A percentile compares a stretch with the other conserved stretches of the same genome.
Evolutionary conservation across 2,113 vertebrate genomes (phyloP).

Genomic region (Motacilla tschutschensis): DNA sequence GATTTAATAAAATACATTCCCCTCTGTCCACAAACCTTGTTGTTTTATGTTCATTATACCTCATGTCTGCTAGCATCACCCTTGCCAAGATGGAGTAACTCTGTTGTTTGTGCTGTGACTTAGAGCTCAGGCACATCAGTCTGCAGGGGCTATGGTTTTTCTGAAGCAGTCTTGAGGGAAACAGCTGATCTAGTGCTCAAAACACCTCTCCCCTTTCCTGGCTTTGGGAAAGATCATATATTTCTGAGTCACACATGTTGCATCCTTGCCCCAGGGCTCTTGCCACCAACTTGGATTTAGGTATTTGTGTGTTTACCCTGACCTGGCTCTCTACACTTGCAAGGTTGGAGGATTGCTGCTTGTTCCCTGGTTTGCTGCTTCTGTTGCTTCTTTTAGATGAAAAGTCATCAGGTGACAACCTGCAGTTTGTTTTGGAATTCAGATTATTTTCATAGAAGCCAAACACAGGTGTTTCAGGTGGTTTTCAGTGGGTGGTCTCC

Average conservation of each 20-base stretch:
- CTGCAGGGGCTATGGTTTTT: not conserved
- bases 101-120: not conserved
- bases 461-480: not conserved
- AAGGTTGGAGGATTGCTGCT: not conserved
- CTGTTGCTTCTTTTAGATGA: not conserved
- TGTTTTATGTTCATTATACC: not conserved
- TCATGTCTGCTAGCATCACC: rapidly evolving
- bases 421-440: not conserved
- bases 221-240: not conserved
- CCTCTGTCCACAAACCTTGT: not conserved
- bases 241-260: not conserved
- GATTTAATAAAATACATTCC: not conserved
- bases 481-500: not conserved
- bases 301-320: not conserved
- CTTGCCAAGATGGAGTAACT: not conserved
- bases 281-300: not conserved
- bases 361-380: not conserved
- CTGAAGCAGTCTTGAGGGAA: not conserved
- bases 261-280: not conserved
- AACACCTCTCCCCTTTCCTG: not conserved
- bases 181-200: not conserved
- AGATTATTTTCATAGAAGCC: not conserved
- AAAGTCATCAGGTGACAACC: not conserved
- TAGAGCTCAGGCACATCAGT: not conserved
- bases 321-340: not conserved